phyloP scores from a whole-genome alignment of 2,797 vertebrate species.

The Poeciliopsis presidionis region DNA sequence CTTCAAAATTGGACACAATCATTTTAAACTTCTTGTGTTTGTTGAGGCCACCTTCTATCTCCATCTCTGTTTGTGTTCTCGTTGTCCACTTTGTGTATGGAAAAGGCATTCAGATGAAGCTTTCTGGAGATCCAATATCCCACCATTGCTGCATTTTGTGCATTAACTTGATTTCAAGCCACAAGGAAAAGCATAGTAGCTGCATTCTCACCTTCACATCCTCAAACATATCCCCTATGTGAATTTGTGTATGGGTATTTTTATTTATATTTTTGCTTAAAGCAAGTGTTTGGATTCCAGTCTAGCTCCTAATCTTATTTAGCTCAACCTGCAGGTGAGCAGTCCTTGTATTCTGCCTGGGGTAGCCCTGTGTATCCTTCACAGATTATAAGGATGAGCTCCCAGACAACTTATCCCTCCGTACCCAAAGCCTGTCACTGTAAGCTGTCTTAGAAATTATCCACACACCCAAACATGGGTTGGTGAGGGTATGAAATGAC shows the following conservation, averaged over 20 bases:
- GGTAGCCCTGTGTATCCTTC: slow-evolving; percentile 77
- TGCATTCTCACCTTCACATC: slow-evolving; percentile 39
- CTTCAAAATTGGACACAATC: slow-evolving; percentile 72
- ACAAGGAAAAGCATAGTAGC: slow-evolving; percentile 42
- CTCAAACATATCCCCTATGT: slow-evolving; percentile 52
- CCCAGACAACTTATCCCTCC: slow-evolving; percentile 72
- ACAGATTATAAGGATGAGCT: slow-evolving; percentile 78
- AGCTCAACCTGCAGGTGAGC: slow-evolving; percentile 76
- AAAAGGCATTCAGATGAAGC: slow-evolving; percentile 62
- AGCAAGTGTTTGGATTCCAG: slow-evolving; percentile 65
- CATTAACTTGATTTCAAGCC: slow-evolving; percentile 56
- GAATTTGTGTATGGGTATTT: slow-evolving; percentile 47
- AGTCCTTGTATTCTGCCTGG: slow-evolving; percentile 67
- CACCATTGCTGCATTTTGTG: slow-evolving; percentile 11
- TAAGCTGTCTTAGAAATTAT: slow-evolving; percentile 77
- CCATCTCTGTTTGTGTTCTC: slow-evolving; percentile 35
- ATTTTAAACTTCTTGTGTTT: slow-evolving; percentile 72
- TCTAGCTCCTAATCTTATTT: slow-evolving; percentile 77
- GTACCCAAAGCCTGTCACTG: slow-evolving; percentile 72
- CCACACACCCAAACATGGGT: slow-evolving; percentile 69
- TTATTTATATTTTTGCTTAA: slow-evolving; percentile 42
- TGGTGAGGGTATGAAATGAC: slow-evolving; percentile 71
- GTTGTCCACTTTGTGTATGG: slow-evolving; percentile 55
- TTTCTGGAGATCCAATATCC: slow-evolving; percentile 24
- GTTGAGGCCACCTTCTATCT: slow-evolving; percentile 53